A percentile compares a stretch with the other conserved stretches of the same genome.
These are phyloP conservation scores for Austrolebias charrua DNA, from an alignment of 2,797 vertebrate genomes.

Conservation along the genomic window DNA sequence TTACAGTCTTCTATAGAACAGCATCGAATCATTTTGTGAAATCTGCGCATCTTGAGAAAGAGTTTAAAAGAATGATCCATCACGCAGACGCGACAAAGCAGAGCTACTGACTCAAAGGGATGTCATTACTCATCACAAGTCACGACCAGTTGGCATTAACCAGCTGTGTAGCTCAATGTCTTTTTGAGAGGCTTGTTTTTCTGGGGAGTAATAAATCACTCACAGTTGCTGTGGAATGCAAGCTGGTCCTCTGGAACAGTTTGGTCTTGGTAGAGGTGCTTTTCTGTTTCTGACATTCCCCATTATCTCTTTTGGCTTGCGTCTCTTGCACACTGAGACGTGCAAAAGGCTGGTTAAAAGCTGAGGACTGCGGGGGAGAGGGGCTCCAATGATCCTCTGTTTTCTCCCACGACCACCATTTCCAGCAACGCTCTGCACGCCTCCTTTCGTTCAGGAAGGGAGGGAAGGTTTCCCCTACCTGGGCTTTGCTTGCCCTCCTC, in stretches of 20 bases:
- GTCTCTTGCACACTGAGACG: slow-evolving; percentile 59
- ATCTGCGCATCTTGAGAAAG: slow-evolving; percentile 70
- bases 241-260: slow-evolving; percentile 71
- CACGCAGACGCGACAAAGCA: slow-evolving; percentile 75
- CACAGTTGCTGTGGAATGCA: slow-evolving; percentile 69
- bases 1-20: slow-evolving; percentile 13
- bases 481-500: slow-evolving; percentile 78
- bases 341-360: slow-evolving; percentile 70
- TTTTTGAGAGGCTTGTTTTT: slow-evolving; percentile 72
- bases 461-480: slow-evolving; percentile 72
- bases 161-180: slow-evolving; percentile 80
- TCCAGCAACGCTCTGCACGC: slow-evolving; percentile 62
- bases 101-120: slow-evolving; percentile 78
- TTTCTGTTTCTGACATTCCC: slow-evolving; percentile 78
- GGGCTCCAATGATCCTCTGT: slow-evolving; percentile 47
- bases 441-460: slow-evolving; percentile 54
- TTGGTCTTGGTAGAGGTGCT: slow-evolving; percentile 76
- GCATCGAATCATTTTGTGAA: slow-evolving; percentile 51
- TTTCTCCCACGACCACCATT: slow-evolving; percentile 36
- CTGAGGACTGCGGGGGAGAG: slow-evolving; percentile 41
- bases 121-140: slow-evolving; percentile 82
- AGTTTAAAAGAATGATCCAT: slow-evolving; percentile 74
- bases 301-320: slow-evolving; percentile 77
- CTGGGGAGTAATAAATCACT: slow-evolving; percentile 78
- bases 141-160: slow-evolving; percentile 81